Evolutionary conservation across 1,140 invertebrate genomes (phyloP), one percentile per base, ranked within the genome.

Genomic region (Agrypnia vestita): DNA sequence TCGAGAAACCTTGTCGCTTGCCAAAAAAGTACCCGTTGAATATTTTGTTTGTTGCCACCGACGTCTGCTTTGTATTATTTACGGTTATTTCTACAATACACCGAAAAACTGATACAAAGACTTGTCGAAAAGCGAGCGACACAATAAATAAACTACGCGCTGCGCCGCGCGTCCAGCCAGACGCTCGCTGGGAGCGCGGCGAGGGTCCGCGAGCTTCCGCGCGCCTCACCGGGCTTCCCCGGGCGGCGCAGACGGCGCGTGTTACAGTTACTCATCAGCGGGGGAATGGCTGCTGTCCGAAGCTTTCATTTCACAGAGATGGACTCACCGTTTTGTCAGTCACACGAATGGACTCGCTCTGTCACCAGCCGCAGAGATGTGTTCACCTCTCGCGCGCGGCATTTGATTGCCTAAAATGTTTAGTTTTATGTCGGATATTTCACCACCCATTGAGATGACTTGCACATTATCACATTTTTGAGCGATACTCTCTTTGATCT

Each of bases 21-120:
- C 67, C 67, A 71, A 71, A 47, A 71, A 51, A 71, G 3, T 21
- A 21, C 59, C 59, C 17, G 19, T 62, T 21, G 21, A 19, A 21
- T 19, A 43, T 11, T 71, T 71, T 71, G n/a, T 71, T 21, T 64
- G 61, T 47, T 49, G 44, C 61, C 46, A 51, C n/a, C 46, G 25
- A 62, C 6, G 67, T 35, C 47, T 53, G 67, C 46, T 49, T 11
- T 25, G 67, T 47, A 51, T 35, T 35, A 35, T 71, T 71, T 71
- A 71, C 51, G 46, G 47, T 71, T 71, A 51, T 71, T 71, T 35
- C 25, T 35, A 71, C 67, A 71, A 71, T 51, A 69, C 35, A 21
- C 19, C 11, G 15, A 64, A 13, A 64, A 59, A 17, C 55, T 59
- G 8, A 59, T 21, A 12, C 17, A 59, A 59, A 59, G 25, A 35